These are phyloP conservation scores for Oasisia sp. DNA, from an alignment of 2,888 invertebrate genomes.

Conservation along the genomic window DNA sequence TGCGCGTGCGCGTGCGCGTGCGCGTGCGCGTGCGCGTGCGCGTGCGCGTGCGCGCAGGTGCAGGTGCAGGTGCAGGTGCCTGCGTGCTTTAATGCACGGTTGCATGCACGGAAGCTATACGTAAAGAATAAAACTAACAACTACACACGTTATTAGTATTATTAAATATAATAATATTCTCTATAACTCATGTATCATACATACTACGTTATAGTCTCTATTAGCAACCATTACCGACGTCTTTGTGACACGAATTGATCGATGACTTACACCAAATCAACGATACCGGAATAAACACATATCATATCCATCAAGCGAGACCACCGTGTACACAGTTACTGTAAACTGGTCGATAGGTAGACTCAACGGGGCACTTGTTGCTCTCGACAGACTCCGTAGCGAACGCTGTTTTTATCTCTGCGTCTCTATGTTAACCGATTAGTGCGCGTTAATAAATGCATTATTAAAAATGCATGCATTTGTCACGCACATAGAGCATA, in stretches of 20 bases:
- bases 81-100: too few species aligned
- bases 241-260: not conserved
- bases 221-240: not conserved
- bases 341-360: not conserved
- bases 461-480: not conserved
- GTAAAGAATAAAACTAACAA: too few species aligned
- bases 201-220: too few species aligned
- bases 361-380: not conserved
- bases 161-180: too few species aligned
- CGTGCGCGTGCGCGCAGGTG: too few species aligned
- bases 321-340: not conserved
- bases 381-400: not conserved
- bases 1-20: too few species aligned
- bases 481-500: not conserved
- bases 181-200: too few species aligned
- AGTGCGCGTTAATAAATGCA: not conserved
- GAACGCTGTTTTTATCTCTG: too few species aligned
- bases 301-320: not conserved
- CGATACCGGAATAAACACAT: not conserved
- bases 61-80: too few species aligned
- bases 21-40: too few species aligned
- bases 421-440: not conserved
- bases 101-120: too few species aligned
- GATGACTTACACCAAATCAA: not conserved
- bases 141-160: too few species aligned